phyloP scores from a whole-genome alignment of 2,113 vertebrate species.

The Sigmodon hispidus region DNA sequence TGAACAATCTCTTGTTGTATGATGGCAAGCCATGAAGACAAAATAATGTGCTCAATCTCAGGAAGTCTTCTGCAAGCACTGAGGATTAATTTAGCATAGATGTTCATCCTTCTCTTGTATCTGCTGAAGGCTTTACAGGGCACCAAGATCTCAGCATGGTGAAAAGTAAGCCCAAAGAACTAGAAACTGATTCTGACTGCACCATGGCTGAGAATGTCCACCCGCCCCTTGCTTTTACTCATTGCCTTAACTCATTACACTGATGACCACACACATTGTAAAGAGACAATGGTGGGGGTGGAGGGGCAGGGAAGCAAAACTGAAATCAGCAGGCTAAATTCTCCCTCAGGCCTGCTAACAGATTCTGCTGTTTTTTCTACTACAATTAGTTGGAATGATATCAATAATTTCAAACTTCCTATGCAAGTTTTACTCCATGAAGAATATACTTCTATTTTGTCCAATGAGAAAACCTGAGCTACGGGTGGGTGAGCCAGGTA shows the following conservation, averaged over 20 bases:
- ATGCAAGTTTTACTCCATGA: neutral
- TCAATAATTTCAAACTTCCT: neutral
- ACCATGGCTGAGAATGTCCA: fast-evolving
- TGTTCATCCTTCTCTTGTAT: neutral
- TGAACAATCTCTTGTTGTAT: neutral
- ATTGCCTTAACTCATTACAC: neutral
- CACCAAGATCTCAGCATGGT: neutral
- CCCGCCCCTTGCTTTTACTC: neutral
- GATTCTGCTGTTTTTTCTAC: neutral
- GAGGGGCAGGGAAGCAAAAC: neutral
- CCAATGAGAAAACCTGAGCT: neutral
- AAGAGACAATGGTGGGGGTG: fast-evolving
- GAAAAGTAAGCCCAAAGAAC: fast-evolving
- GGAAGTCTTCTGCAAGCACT: neutral
- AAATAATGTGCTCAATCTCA: neutral
- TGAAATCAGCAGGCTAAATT: neutral
- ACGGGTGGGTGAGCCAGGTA: too few species aligned
- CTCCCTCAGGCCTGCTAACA: neutral
- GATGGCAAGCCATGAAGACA: neutral
- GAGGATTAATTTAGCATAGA: too few species aligned
- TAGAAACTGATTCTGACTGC: neutral
- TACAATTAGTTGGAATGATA: neutral
- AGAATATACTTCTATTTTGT: neutral
- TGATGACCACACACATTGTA: too few species aligned
- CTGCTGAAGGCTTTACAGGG: too few species aligned